phyloP scores from a whole-genome alignment of 1,140 invertebrate species.

The Penaeus chinensis region DNA sequence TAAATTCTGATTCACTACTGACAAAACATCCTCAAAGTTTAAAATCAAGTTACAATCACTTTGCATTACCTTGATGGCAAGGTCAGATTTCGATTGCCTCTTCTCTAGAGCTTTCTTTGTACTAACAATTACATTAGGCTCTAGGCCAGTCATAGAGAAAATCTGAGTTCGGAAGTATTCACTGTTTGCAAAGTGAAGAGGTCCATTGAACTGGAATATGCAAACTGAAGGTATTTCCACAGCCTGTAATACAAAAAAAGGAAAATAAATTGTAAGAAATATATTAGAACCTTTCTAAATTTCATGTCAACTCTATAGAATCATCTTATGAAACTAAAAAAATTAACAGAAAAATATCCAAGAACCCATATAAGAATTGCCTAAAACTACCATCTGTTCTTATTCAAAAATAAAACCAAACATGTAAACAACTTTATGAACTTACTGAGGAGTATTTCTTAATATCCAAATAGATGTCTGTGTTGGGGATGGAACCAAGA shows the following conservation, averaged over 20 bases:
- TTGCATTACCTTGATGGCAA: slow-evolving; percentile 6
- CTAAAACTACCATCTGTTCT: background rate
- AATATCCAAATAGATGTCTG: slow-evolving; percentile 82
- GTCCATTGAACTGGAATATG: slow-evolving; percentile 82
- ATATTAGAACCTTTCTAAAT: background rate
- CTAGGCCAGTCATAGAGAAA: slow-evolving; percentile 72
- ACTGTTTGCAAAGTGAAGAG: slow-evolving; percentile 81
- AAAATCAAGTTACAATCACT: background rate
- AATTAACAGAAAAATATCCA: background rate
- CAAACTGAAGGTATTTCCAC: slow-evolving; percentile 78
- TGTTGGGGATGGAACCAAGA: slow-evolving; percentile 78
- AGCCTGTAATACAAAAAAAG: slow-evolving; percentile 70
- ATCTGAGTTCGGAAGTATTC: slow-evolving; percentile 76
- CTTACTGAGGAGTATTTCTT: slow-evolving; percentile 76
- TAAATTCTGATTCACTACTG: background rate
- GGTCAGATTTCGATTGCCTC: background rate
- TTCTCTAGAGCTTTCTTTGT: slow-evolving; percentile 14
- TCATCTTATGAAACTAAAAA: background rate
- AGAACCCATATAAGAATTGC: background rate
- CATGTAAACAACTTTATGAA: slow-evolving; percentile 34
- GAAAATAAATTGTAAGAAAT: background rate
- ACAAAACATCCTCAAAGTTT: background rate
- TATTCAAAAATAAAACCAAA: background rate
- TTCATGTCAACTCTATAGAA: too few species aligned
- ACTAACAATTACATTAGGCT: slow-evolving; percentile 65